phyloP scores from a whole-genome alignment of 2,797 vertebrate genomes.

The Phyllotis vaccarum region DNA sequence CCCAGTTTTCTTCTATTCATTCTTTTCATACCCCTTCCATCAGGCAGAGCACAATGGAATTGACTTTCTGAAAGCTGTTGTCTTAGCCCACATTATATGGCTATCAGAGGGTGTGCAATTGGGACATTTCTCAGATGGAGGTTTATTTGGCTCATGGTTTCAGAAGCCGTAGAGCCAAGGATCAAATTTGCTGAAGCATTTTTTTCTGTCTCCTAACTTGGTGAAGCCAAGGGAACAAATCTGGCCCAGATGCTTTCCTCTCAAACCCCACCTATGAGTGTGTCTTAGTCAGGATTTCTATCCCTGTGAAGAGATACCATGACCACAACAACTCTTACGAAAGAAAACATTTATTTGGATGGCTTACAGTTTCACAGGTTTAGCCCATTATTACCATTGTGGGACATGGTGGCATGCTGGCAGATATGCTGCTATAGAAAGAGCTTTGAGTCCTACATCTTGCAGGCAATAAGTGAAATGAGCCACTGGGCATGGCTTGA shows the following conservation, averaged over 20 bases:
- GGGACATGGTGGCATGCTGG: neutral
- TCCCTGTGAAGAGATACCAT: neutral
- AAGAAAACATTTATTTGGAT: neutral
- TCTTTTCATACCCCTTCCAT: neutral
- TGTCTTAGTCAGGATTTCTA: neutral
- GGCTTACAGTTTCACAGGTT: neutral
- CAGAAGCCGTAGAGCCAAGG: neutral
- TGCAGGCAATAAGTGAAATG: neutral
- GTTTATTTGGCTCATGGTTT: neutral
- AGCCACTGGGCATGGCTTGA: neutral
- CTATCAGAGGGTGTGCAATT: neutral
- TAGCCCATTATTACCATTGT: neutral
- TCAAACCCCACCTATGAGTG: neutral
- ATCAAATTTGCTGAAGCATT: too few relatives aligned
- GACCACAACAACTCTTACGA: neutral
- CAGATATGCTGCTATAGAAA: neutral
- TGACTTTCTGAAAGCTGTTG: neutral
- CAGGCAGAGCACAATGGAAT: neutral
- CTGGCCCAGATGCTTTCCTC: neutral
- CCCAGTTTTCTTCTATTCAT: neutral
- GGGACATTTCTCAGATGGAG: neutral
- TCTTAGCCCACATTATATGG: neutral
- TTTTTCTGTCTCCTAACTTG: neutral
- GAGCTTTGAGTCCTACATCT: neutral
- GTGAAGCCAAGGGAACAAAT: neutral